A percentile compares a stretch with the other conserved stretches of the same genome.
Evolutionary conservation across 2,797 vertebrate species (phyloP).

Genomic region (Zenarchopterus dispar): DNA sequence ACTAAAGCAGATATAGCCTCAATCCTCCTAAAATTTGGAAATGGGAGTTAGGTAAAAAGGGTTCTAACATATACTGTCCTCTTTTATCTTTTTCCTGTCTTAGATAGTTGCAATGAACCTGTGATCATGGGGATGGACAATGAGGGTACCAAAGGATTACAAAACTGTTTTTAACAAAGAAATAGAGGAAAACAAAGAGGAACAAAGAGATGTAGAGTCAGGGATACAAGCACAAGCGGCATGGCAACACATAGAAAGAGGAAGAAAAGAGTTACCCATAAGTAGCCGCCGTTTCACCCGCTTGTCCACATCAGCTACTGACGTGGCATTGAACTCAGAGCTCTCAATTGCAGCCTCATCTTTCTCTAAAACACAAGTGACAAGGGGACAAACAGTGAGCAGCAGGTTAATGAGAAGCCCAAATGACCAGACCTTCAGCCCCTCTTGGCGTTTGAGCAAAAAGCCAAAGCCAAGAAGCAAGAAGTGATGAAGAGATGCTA

Average conservation of each 20-base stretch:
- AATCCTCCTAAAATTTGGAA: no score
- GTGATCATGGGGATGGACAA: conserved; percentile 59
- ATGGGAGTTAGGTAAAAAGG: conserved; percentile 19
- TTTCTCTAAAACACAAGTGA: conserved; percentile 99
- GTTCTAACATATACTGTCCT: conserved; percentile 42
- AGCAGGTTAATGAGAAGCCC: conserved; percentile 98
- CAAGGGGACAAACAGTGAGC: conserved; percentile 99
- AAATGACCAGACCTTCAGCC: conserved; percentile 89
- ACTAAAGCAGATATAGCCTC: conserved; percentile 12
- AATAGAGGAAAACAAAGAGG: conserved; percentile 62
- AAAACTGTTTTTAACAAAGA: conserved; percentile 31
- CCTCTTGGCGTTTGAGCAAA: conserved; percentile 88
- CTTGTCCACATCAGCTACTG: conserved; percentile 99
- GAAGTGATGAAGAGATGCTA: conserved; percentile 85
- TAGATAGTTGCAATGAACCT: conserved; percentile 37
- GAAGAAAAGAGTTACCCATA: conserved; percentile 99
- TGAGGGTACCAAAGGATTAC: conserved; percentile 62
- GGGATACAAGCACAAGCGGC: conserved; percentile 87
- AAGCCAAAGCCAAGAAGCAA: conserved; percentile 87
- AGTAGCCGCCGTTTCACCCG: conserved; percentile 99
- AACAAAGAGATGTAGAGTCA: conserved; percentile 58
- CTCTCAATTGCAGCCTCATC: conserved; percentile 99
- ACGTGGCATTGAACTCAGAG: conserved; percentile 99
- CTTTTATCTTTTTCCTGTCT: conserved; percentile 41
- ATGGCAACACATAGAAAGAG: conserved; percentile 97